phyloP scores from a whole-genome alignment of 2,113 vertebrate genomes.

The Rhipidura dahli region DNA sequence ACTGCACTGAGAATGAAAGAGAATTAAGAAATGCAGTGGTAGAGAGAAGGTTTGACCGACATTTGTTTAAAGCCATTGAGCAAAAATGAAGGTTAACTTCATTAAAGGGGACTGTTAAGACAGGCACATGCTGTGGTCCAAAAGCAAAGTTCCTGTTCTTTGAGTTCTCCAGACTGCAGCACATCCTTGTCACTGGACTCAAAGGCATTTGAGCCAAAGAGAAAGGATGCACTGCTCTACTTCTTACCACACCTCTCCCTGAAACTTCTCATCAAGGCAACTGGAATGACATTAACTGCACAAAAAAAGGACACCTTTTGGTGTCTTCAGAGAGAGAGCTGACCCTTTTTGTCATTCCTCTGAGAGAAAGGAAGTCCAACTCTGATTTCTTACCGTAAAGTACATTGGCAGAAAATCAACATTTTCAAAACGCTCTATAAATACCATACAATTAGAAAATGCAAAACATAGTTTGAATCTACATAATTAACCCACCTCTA shows the following conservation, averaged over 20 bases:
- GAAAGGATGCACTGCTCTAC: neutral
- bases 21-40: neutral
- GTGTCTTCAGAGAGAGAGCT: neutral
- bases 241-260: neutral
- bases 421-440: neutral
- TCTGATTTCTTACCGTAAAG: neutral
- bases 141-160: neutral
- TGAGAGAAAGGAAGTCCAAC: neutral
- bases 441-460: neutral
- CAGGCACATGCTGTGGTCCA: neutral
- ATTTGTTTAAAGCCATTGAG: neutral
- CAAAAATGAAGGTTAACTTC: neutral
- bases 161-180: neutral
- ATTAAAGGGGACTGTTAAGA: neutral
- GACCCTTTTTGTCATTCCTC: neutral
- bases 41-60: neutral
- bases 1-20: neutral
- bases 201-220: neutral
- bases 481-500: neutral
- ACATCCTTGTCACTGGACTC: neutral
- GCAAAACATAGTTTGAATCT: neutral
- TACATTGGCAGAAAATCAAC: neutral
- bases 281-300: neutral
- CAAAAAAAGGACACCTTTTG: neutral
- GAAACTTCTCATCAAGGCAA: neutral